Base-by-base conservation (phyloP, 2,797 vertebrate species). In the Agapornis canus region DNA sequence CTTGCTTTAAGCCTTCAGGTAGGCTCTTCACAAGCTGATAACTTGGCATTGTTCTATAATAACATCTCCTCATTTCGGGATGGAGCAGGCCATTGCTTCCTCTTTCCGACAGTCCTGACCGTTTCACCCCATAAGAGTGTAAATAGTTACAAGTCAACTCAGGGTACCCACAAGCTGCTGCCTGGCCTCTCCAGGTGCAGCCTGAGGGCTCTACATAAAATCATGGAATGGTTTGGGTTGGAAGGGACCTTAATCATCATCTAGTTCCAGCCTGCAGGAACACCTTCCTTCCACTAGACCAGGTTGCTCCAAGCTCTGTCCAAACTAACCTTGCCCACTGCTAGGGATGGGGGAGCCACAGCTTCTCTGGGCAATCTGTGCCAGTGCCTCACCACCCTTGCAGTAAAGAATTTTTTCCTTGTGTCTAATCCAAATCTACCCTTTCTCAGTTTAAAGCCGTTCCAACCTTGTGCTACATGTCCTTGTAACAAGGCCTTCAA, bases 161-260 rank as follows among this genome's bases (percentile, higher is more conserved):
- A 3, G 0, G 0, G 27, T 47, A 29, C 65, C 35, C 21, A 6
- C 2, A 17, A 7, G 22, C 35, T 72, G 15, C 32, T 80, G 35
- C 11, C n/a, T 29, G 6, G n/a, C 29, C 12, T 19, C 60, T 59
- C 11, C 2, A n/a, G 25, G 29, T 71, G 48, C n/a, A 22, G 54
- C 10, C 21, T 0, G 0, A 61, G 40, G 25, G n/a, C 9, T 54
- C n/a, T 40, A 2, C 2, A 0, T 14, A 11, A 20, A 35, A 29
- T 35, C 25, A 6, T 18, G 12, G 22, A 49, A 20, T 23, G n/a
- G 56, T n/a, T 76, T 76, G 56, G 21, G 2, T 51, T 51, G 35
- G 56, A 45, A 69, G 32, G 27, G 7, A 9, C 23, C n/a, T n/a
- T 75, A 26, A 56, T 49, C 14, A 51, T 17, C 18, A 4, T 17